These are phyloP conservation scores for Macropus fuliginosus DNA, from an alignment of 2,797 vertebrate species.

Conservation along the genomic window DNA sequence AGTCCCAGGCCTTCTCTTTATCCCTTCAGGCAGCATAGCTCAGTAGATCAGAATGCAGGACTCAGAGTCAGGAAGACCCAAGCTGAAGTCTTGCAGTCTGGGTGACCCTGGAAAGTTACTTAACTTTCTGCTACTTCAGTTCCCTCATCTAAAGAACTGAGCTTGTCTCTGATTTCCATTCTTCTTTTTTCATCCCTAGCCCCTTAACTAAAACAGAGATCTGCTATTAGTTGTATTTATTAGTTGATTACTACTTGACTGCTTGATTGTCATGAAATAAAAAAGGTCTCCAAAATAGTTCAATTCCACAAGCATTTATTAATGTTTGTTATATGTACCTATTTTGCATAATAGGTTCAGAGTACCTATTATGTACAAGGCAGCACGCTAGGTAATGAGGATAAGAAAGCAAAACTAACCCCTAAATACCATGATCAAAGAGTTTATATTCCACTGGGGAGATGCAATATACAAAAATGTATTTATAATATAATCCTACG, in stretches of 20 bases:
- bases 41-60: background rate
- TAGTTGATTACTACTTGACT: background rate
- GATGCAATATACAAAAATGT: background rate
- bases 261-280: background rate
- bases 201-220: background rate
- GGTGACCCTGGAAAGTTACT: background rate
- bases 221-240: background rate
- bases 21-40: background rate
- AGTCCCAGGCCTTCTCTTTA: background rate
- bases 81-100: background rate
- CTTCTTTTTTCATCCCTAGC: background rate
- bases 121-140: background rate
- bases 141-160: background rate
- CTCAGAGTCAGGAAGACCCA: background rate
- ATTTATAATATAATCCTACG: background rate
- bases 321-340: background rate
- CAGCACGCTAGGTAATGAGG: background rate
- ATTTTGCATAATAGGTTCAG: background rate
- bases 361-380: background rate
- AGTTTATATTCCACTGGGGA: background rate
- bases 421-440: background rate
- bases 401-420: background rate
- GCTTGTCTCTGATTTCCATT: background rate
- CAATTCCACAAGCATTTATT: background rate
- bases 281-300: background rate